Evolutionary conservation across 92 coral and sea anemone species (phyloP).

Genomic region (Bergia puertoricense): DNA sequence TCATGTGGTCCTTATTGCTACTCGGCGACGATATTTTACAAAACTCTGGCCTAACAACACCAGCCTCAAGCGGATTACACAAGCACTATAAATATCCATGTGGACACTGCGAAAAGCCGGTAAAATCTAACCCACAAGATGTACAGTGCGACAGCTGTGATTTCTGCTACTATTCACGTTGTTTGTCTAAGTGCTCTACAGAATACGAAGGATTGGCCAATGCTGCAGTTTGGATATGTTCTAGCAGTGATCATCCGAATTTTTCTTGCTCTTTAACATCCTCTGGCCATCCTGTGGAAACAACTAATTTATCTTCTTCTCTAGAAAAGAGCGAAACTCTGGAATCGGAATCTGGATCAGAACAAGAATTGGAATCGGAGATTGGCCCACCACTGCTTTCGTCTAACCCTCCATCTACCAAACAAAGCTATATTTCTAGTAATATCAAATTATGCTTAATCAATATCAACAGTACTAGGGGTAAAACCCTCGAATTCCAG

Average conservation of each 20-base stretch:
- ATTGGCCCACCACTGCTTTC: too few species aligned
- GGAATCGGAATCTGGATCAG: background rate
- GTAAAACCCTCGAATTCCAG: background rate
- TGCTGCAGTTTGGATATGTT: background rate
- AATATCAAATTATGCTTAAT: too few species aligned
- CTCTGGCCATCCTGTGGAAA: slow-evolving; percentile 15
- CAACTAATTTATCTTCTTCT: slow-evolving; percentile 4
- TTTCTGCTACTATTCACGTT: slow-evolving; percentile 3
- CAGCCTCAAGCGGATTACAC: slow-evolving; percentile 11
- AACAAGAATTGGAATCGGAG: too few species aligned
- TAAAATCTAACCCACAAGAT: background rate
- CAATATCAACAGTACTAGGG: too few species aligned
- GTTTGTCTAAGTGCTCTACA: background rate
- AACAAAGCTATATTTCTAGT: too few species aligned
- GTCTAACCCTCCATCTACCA: too few species aligned
- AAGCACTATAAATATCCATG: slow-evolving; percentile 2
- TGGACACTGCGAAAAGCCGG: background rate
- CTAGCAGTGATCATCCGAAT: slow-evolving; percentile 3
- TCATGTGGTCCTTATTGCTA: background rate
- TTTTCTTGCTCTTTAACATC: background rate
- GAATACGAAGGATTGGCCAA: slow-evolving; percentile 14
- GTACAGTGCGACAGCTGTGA: slow-evolving; percentile 11
- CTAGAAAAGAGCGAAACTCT: background rate
- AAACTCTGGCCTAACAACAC: background rate
- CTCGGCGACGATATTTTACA: slow-evolving; percentile 3